Evolutionary conservation across 2,888 invertebrate genomes (phyloP).

Genomic region (Pharmacophagus antenor): DNA sequence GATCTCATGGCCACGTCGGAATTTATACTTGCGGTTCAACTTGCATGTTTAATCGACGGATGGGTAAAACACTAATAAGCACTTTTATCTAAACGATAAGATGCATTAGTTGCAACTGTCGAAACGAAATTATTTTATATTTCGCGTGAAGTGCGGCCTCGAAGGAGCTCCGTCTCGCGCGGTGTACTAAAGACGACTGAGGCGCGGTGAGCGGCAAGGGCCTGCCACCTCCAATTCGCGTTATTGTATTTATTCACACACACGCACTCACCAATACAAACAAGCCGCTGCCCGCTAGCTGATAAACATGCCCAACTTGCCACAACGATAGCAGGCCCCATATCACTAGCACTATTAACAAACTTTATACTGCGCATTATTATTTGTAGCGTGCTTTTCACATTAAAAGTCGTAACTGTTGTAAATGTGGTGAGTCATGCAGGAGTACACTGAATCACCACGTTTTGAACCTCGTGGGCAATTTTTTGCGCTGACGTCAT

Average conservation of each 20-base stretch:
- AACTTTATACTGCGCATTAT: conserved; percentile 27
- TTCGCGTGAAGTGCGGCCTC: conserved; percentile 64
- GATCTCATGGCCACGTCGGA: conserved; percentile 74
- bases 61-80: conserved; percentile 62
- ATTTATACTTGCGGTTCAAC: conserved; percentile 54
- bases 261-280: conserved; percentile 74
- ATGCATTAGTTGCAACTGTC: conserved; percentile 57
- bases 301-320: conserved; percentile 40
- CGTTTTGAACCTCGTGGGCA: conserved; percentile 37
- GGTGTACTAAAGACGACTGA: conserved; percentile 60
- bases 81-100: conserved; percentile 71
- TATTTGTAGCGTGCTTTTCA: conserved; percentile 7
- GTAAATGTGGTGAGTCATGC: conserved; percentile 39
- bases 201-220: conserved; percentile 35
- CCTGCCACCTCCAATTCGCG: conserved; percentile 72
- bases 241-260: conserved; percentile 69
- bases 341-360: conserved; percentile 27
- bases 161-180: conserved; percentile 65
- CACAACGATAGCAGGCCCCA: conserved; percentile 33
- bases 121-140: conserved; percentile 36
- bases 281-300: conserved; percentile 50
- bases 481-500: conserved; percentile 33
- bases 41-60: conserved; percentile 44
- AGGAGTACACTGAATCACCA: conserved; percentile 40
- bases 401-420: conserved; percentile 12